phyloP scores from a whole-genome alignment of 2,113 vertebrate species.

The Origma solitaria region DNA sequence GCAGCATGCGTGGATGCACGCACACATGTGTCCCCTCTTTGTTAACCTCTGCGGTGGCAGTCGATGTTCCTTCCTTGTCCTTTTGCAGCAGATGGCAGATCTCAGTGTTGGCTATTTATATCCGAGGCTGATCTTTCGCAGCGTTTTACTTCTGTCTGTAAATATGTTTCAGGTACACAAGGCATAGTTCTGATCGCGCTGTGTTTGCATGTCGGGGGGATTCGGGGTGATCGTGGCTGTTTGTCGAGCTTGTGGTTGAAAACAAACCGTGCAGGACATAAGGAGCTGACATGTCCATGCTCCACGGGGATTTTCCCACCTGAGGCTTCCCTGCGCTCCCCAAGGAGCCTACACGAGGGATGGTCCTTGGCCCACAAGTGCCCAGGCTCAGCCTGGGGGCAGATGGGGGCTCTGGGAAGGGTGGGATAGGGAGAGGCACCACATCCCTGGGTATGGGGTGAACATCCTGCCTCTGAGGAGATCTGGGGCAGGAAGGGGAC shows the following conservation, averaged over 20 bases:
- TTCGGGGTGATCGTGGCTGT: background rate
- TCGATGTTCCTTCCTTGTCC: slow-evolving; percentile 30
- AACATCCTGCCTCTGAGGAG: background rate
- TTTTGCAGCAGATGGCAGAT: slow-evolving; percentile 5
- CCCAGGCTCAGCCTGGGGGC: background rate
- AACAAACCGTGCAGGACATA: background rate
- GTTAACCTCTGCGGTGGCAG: slow-evolving; percentile 29
- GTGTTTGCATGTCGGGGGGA: slow-evolving; percentile 23
- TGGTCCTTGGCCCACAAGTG: rapidly evolving
- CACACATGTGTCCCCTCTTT: background rate
- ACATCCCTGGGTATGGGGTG: background rate
- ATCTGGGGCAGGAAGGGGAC: background rate
- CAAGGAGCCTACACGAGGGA: background rate
- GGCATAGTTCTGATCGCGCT: background rate
- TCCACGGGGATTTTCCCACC: background rate
- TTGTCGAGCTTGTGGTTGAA: slow-evolving; percentile 3
- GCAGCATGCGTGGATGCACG: background rate
- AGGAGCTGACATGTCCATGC: background rate
- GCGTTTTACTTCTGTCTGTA: slow-evolving; percentile 15
- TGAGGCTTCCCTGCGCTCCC: background rate
- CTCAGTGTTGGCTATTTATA: slow-evolving; percentile 46
- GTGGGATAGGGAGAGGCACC: background rate
- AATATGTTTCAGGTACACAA: background rate
- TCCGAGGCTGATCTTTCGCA: background rate
- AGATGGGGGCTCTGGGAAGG: background rate